Base-by-base conservation (phyloP, 1,140 invertebrate genomes). In the Hypsibius dujardini region DNA sequence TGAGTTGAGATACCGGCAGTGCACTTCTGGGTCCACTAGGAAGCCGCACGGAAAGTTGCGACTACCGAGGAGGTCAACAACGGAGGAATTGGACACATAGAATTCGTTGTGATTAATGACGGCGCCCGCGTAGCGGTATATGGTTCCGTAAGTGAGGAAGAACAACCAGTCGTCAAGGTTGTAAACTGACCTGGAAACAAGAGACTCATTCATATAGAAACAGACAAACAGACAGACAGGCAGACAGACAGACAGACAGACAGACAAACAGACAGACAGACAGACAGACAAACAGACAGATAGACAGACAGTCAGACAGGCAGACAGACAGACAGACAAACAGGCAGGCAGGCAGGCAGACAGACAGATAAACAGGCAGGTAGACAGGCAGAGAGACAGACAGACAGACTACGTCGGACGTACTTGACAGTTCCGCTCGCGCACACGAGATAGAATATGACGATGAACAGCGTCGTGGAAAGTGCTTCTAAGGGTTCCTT, bases 361-460 rank as follows among this genome's bases (percentile, higher is more conserved):
- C n/a, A n/a, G n/a, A n/a, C n/a, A n/a, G n/a, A n/a, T n/a, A n/a
- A n/a, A n/a, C n/a, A n/a, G n/a, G n/a, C n/a, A n/a, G n/a, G n/a
- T n/a, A n/a, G n/a, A n/a, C n/a, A n/a, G n/a, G n/a, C n/a, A n/a
- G n/a, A n/a, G n/a, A n/a, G n/a, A n/a, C n/a, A n/a, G n/a, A n/a
- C n/a, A 28, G 28, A 28, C 28, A 28, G 28, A 28, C 28, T 28
- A 28, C 28, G 28, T 28, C 28, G 28, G 28, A 73, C 76, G 81
- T 79, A 86, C 85, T 89, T 87, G 47, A 91, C 81, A n/a, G 89
- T 85, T 28, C 88, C 88, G 71, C 88, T 89, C 2, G 86, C 85
- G 46, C 90, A 75, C 67, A 89, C 82, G 1, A 93, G 80, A 67
- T 86, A 88, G 1, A 90, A 80, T 28, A 85, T 84, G 1, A 86